A percentile compares a stretch with the other conserved stretches of the same genome.
These are phyloP conservation scores for Drosophila mettleri DNA, from an alignment of 2,888 invertebrate genomes.

Conservation along the genomic window DNA sequence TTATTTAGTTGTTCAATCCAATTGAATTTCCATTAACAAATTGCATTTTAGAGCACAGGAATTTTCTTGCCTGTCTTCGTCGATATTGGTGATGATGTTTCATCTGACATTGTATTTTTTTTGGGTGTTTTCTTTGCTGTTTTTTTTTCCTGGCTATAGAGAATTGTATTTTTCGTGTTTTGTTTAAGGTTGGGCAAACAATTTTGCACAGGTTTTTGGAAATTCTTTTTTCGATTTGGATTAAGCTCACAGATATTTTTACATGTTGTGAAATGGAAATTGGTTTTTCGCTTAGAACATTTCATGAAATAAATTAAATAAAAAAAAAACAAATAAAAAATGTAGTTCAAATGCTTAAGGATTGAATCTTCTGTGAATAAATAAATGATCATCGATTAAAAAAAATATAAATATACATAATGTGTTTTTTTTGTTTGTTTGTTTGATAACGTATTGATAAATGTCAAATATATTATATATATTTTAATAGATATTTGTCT, in stretches of 20 bases:
- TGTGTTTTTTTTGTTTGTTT: no score
- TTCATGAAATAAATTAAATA: not conserved
- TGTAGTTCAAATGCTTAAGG: not conserved
- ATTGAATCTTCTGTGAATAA: no score
- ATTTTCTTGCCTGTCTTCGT: slow-evolving; percentile 15
- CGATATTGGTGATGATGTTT: slow-evolving; percentile 23
- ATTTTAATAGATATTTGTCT: not conserved
- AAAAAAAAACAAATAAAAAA: not conserved
- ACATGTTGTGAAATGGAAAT: slow-evolving; percentile 16
- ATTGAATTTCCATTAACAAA: slow-evolving; percentile 79
- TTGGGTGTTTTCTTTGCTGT: slow-evolving; percentile 9
- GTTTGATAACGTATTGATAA: not conserved
- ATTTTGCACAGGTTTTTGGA: slow-evolving; percentile 23
- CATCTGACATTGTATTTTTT: not conserved
- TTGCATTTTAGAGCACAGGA: slow-evolving; percentile 43
- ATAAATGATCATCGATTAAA: no score
- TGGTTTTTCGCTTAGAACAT: not conserved
- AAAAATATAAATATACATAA: no score
- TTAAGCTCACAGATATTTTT: slow-evolving; percentile 14
- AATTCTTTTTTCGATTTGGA: not conserved
- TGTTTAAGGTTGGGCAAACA: slow-evolving; percentile 22
- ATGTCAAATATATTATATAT: not conserved
- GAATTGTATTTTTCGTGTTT: slow-evolving; percentile 27
- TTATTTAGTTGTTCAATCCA: slow-evolving; percentile 70
- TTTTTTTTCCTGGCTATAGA: slow-evolving; percentile 11